Evolutionary conservation across 1,140 invertebrate species (phyloP).

Genomic region (Diorhabda sublineata): DNA sequence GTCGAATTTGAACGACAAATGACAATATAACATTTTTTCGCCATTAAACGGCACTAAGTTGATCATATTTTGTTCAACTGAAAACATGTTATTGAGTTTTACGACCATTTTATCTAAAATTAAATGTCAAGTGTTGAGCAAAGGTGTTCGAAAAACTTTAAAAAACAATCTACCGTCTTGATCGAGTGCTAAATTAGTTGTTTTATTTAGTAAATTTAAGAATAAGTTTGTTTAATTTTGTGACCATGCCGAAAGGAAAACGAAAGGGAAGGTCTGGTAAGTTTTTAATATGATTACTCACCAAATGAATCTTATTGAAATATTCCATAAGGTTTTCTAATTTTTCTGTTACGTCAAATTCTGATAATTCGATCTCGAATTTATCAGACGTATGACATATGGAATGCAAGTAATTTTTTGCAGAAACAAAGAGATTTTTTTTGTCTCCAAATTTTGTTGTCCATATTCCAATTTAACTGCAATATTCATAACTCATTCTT

Average conservation of each 20-base stretch:
- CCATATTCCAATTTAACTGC: too few species aligned
- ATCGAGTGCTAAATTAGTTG: slow-evolving; percentile 45
- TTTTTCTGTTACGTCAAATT: slow-evolving; percentile 11
- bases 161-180: slow-evolving; percentile 47
- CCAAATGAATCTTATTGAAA: slow-evolving; percentile 6
- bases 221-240: slow-evolving; percentile 36
- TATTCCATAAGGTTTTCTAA: not conserved
- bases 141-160: slow-evolving; percentile 41
- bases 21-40: slow-evolving; percentile 8
- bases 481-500: too few species aligned
- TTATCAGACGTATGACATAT: not conserved
- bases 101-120: slow-evolving; percentile 38
- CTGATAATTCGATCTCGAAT: not conserved
- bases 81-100: slow-evolving; percentile 48
- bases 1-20: not conserved
- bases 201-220: slow-evolving; percentile 45
- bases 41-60: slow-evolving; percentile 28
- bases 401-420: not conserved
- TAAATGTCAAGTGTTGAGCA: slow-evolving; percentile 45
- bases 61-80: slow-evolving; percentile 35
- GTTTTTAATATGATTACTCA: slow-evolving; percentile 20
- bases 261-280: slow-evolving; percentile 47
- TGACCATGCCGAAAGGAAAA: slow-evolving; percentile 47
- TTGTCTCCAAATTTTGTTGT: too few species aligned
- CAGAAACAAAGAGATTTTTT: too few species aligned